Percentiles rank a stretch among this genome's conserved stretches.
Conservation (phyloP, 2,888 invertebrate genomes). For the Camptogramma bilineatum region DNA sequence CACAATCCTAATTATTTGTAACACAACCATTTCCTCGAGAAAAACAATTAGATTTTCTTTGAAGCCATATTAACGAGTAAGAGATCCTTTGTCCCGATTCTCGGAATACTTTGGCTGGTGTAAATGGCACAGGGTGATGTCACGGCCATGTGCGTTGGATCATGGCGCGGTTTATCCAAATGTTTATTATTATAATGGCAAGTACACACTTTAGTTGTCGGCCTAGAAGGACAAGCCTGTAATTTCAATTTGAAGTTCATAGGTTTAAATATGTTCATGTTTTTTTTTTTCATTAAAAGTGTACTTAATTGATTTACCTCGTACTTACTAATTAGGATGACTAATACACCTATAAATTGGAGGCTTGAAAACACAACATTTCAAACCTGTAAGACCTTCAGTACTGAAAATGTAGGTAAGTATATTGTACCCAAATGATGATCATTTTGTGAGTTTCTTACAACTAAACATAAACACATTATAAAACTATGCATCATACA, state of each 20-base stretch:
- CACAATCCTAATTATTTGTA: background rate
- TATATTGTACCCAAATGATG: too few relatives aligned
- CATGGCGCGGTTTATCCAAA: slow-evolving; percentile 56
- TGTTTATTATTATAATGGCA: slow-evolving; percentile 40
- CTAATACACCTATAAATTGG: too few relatives aligned
- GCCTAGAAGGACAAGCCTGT: background rate
- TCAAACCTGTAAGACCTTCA: too few relatives aligned
- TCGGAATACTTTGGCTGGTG: slow-evolving; percentile 50
- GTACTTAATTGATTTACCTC: too few relatives aligned
- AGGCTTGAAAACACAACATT: too few relatives aligned
- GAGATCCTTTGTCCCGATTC: slow-evolving; percentile 51
- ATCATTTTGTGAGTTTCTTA: too few relatives aligned
- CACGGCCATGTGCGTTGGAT: slow-evolving; percentile 66
- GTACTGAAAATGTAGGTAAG: too few relatives aligned
- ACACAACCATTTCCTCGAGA: slow-evolving; percentile 18
- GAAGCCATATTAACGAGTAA: slow-evolving; percentile 25
- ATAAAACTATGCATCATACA: background rate
- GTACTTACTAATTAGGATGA: too few relatives aligned
- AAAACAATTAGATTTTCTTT: slow-evolving; percentile 36
- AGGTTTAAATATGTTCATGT: too few relatives aligned
- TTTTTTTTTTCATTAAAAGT: too few relatives aligned
- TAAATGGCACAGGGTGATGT: slow-evolving; percentile 64
- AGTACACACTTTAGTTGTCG: slow-evolving; percentile 5
- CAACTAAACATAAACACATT: too few relatives aligned
- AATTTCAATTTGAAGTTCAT: background rate